phyloP scores from a whole-genome alignment of 2,797 vertebrate genomes.

The Garrulus glandarius region DNA sequence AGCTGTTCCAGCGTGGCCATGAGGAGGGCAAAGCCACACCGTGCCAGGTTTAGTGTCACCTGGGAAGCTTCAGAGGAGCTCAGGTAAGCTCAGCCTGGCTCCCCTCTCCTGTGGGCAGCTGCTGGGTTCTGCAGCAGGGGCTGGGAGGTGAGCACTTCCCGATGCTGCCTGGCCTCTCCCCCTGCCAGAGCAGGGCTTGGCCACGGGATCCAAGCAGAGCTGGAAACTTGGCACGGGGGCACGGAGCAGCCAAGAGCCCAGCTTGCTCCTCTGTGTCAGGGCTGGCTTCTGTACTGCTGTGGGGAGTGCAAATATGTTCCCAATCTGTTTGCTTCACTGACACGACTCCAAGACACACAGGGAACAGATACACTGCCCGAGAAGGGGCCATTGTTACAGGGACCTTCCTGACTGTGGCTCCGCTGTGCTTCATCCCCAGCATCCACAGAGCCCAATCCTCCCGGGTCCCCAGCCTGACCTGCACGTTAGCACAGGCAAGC shows the following conservation, averaged over 20 bases:
- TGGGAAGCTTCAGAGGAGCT: background rate
- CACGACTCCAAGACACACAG: conserved; percentile 40
- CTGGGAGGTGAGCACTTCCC: background rate
- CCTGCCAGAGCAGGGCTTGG: background rate
- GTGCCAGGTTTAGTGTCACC: background rate
- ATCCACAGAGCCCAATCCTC: background rate
- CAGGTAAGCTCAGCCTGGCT: background rate
- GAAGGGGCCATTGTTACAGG: conserved; percentile 59
- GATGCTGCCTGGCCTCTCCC: background rate
- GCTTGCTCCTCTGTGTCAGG: conserved; percentile 30
- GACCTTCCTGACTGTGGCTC: background rate
- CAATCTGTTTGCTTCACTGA: conserved; percentile 41
- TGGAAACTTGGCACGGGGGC: conserved; percentile 23
- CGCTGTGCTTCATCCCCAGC: background rate
- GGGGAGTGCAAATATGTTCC: conserved; percentile 53
- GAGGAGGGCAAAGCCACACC: background rate
- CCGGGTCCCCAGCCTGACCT: rapidly evolving
- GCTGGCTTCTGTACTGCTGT: conserved; percentile 31
- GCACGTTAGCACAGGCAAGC: background rate
- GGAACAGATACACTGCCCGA: conserved; percentile 10
- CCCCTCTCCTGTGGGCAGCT: background rate
- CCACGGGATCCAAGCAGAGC: conserved; percentile 6
- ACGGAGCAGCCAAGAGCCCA: conserved; percentile 19
- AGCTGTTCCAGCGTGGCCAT: rapidly evolving
- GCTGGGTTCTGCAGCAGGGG: background rate